Base-by-base conservation (phyloP, 2,888 invertebrate genomes). In the Cecidostiba fungosa region DNA sequence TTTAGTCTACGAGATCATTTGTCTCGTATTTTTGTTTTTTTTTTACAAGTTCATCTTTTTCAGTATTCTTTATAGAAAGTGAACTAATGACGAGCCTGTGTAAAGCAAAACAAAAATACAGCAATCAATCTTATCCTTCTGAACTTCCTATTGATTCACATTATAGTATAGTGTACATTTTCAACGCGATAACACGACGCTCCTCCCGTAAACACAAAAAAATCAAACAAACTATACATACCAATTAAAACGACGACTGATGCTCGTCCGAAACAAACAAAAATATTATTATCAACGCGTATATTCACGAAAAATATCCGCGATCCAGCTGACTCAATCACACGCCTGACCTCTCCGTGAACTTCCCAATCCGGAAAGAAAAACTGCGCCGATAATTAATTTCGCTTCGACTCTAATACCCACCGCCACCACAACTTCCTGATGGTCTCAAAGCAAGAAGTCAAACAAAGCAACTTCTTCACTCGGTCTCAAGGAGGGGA, bases 391-490 rank as follows among this genome's bases (percentile, higher is more conserved):
- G 23, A 47, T 79, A 16, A 79, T 74, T 62, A 73, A 74, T 74
- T 81, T 8, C 14, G 14, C 32, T 10, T 1, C 47, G 29, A 70
- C 3, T 1, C 19, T 8, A 12, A 14, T 16, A 26, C 32, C 59
- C 14, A 2, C n/a, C 10, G 14, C 1, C 19, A 19, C 32, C 59
- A 2, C 8, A 36, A 69, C 66, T 76, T 82, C 50, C 82, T 76
- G 16, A 8, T 81, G 19, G 29, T 32, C 69, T 26, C 69, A 19
- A 19, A 8, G 32, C 32, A 32, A 62, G 39, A 54, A 74, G 23
- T 74, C n/a, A 74, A 66, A 69, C 76, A 82, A 82, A 69, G 59
- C 54, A 50, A 69, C 70, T 82, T 82, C 29, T 76, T 50, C 19
- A 16, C 54, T 81, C 19, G 26, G 4, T 23, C 5, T 47, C 36